A percentile compares a stretch with the other conserved stretches of the same genome.
Evolutionary conservation across 2,888 invertebrate genomes (phyloP).

Genomic region (Embidobia sp.): DNA sequence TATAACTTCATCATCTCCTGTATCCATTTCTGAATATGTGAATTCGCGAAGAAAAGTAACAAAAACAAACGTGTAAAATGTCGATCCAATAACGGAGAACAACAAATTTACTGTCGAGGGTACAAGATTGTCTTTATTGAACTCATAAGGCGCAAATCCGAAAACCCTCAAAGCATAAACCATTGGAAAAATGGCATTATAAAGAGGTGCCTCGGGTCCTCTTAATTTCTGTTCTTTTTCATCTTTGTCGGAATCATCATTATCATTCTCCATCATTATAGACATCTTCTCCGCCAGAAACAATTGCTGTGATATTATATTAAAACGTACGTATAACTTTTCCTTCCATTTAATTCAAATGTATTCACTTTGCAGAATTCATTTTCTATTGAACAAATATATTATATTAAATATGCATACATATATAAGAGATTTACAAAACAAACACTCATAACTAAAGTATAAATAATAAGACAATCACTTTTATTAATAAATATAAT

Average conservation of each 20-base stretch:
- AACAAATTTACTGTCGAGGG: constrained; percentile 64
- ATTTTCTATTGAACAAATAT: no score
- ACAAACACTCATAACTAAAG: no score
- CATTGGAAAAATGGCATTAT: constrained; percentile 72
- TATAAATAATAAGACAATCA: no score
- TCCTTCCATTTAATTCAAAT: background rate
- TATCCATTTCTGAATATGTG: constrained; percentile 16
- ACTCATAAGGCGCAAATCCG: constrained; percentile 76
- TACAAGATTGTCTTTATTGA: constrained; percentile 68
- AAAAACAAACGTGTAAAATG: constrained; percentile 39
- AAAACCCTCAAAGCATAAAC: constrained; percentile 72
- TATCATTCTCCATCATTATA: background rate
- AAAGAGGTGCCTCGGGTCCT: constrained; percentile 73
- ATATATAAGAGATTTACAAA: no score
- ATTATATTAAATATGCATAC: no score
- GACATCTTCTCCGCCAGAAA: constrained; percentile 10
- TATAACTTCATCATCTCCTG: constrained; percentile 28
- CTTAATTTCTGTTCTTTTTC: constrained; percentile 35
- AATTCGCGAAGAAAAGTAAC: constrained; percentile 37
- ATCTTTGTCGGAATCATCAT: constrained; percentile 23
- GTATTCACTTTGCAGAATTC: no score
- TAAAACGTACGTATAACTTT: constrained; percentile 3
- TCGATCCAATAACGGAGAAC: constrained; percentile 7
- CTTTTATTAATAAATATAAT: no score
- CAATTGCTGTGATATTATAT: constrained; percentile 37